A percentile compares a stretch with the other conserved stretches of the same genome.
phyloP scores from a whole-genome alignment of 2,797 vertebrate species.

The Crax fasciolata region DNA sequence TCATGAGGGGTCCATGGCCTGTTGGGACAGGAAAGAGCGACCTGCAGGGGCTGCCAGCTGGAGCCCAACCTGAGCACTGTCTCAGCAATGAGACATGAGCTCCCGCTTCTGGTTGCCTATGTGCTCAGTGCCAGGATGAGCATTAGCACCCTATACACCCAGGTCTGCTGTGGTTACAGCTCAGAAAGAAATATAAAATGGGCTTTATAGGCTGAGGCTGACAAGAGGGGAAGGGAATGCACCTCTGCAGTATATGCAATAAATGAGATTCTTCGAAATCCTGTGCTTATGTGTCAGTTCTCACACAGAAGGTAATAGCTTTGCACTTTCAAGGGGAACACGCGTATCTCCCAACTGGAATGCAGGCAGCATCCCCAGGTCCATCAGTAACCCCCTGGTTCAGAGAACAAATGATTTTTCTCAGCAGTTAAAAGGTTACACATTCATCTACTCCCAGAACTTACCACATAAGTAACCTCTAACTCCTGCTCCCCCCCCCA shows the following conservation, averaged over 20 bases:
- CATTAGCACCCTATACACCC: neutral
- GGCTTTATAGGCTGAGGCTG: neutral
- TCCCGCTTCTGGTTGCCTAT: constrained; percentile 53
- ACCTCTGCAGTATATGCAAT: neutral
- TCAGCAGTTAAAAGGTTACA: neutral
- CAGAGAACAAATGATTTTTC: neutral
- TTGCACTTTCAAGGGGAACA: neutral
- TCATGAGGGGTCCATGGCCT: neutral
- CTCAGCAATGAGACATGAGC: neutral
- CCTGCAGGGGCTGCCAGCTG: neutral
- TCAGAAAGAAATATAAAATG: neutral
- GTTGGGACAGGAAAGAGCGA: neutral
- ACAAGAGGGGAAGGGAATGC: neutral
- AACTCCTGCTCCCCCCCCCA: neutral
- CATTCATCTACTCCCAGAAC: neutral
- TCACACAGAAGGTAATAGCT: neutral
- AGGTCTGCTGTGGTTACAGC: neutral
- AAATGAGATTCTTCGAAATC: neutral
- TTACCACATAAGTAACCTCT: neutral
- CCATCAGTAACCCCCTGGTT: neutral
- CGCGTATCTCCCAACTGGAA: neutral
- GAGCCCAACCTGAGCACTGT: neutral
- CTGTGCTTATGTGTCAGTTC: neutral
- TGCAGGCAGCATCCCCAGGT: neutral
- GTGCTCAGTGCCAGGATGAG: neutral